Percentiles rank a stretch among this genome's conserved stretches.
Conservation (phyloP, 2,797 vertebrate genomes). For the Hozukius guyotensis region DNA sequence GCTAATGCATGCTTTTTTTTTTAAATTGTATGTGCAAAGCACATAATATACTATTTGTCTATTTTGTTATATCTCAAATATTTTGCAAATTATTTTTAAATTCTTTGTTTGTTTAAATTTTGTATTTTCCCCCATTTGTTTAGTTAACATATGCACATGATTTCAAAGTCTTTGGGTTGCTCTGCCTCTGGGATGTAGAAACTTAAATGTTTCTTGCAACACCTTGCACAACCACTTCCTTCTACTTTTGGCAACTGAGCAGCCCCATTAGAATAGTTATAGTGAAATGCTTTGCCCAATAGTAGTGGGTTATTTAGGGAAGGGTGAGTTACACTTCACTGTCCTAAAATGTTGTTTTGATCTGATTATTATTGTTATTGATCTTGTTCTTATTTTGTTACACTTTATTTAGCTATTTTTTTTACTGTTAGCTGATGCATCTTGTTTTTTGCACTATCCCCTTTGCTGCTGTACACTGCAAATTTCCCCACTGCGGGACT, state of each 20-base stretch:
- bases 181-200: slow-evolving; percentile 12
- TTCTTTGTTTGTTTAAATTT: background rate
- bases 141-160: background rate
- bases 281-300: background rate
- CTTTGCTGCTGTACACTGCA: too few species aligned
- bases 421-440: too few species aligned
- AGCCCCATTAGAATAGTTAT: background rate
- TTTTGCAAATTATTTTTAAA: background rate
- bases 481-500: too few species aligned
- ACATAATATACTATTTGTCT: background rate
- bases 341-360: background rate
- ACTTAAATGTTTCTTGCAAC: background rate
- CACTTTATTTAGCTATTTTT: too few species aligned
- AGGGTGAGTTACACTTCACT: background rate
- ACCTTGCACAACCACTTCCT: background rate
- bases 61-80: background rate
- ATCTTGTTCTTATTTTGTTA: too few species aligned
- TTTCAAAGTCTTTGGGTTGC: background rate
- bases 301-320: background rate
- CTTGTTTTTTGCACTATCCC: too few species aligned
- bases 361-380: background rate
- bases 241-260: background rate
- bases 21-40: background rate
- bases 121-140: background rate
- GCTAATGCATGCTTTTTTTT: background rate